Conservation (phyloP, 2,797 vertebrate genomes). For the Sebastiscus tertius region DNA sequence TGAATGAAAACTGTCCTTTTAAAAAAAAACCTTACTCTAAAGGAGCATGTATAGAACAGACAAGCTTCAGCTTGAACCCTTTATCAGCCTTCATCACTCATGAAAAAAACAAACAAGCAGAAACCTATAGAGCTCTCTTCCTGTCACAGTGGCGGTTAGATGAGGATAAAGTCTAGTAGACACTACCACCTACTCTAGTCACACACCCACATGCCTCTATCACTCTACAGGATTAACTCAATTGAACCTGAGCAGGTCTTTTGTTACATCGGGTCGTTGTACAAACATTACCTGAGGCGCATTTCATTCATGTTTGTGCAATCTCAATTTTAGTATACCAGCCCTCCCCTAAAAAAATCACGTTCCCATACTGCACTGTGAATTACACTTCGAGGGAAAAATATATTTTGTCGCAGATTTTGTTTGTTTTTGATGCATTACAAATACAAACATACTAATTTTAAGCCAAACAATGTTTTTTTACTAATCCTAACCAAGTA, state of each 20-base stretch:
- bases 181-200: constrained; percentile 54
- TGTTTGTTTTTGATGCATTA: too few relatives aligned
- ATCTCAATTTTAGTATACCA: constrained; percentile 35
- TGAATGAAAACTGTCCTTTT: background rate
- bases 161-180: constrained; percentile 67
- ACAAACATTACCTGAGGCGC: constrained; percentile 72
- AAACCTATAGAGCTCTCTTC: constrained; percentile 30
- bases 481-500: too few relatives aligned
- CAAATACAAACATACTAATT: too few relatives aligned
- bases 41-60: background rate
- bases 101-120: background rate
- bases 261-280: constrained; percentile 76
- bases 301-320: constrained; percentile 69
- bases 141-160: constrained; percentile 61
- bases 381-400: background rate
- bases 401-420: background rate
- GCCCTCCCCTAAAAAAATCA: background rate
- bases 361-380: background rate
- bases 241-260: constrained; percentile 76
- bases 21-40: background rate
- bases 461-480: too few relatives aligned
- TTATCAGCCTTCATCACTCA: constrained; percentile 24
- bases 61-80: background rate
- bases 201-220: constrained; percentile 64
- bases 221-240: constrained; percentile 76